phyloP scores from a whole-genome alignment of 1,140 invertebrate genomes.

The Neodiprion lecontei region DNA sequence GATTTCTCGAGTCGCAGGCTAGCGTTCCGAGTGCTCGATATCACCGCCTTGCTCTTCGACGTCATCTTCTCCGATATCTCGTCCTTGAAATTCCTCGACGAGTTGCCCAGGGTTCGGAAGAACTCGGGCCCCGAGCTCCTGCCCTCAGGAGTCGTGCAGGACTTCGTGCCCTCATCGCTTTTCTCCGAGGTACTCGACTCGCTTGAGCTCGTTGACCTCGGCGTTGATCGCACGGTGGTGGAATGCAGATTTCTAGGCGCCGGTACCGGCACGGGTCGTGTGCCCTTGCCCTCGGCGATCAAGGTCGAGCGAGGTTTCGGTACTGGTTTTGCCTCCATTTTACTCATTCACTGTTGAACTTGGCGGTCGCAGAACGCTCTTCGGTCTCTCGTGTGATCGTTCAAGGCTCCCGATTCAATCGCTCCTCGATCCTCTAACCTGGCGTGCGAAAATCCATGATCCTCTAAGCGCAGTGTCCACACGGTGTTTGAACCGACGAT shows the following conservation, averaged over 20 bases:
- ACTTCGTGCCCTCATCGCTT: slow-evolving; percentile 41
- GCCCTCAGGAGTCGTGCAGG: slow-evolving; percentile 24
- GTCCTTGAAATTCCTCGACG: slow-evolving; percentile 60
- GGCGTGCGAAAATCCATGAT: not conserved
- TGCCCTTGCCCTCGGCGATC: slow-evolving; percentile 20
- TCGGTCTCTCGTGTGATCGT: not conserved
- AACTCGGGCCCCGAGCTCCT: slow-evolving; percentile 44
- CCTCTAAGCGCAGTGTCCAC: slow-evolving; percentile 16
- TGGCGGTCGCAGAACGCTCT: not conserved
- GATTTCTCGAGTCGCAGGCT: slow-evolving; percentile 56
- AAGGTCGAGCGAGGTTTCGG: slow-evolving; percentile 53
- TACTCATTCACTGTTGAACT: slow-evolving; percentile 6
- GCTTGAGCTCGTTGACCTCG: slow-evolving; percentile 37
- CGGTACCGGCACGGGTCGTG: slow-evolving; percentile 39
- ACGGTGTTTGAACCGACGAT: slow-evolving; percentile 22
- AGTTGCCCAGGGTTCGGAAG: slow-evolving; percentile 50
- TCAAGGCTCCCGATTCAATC: not conserved
- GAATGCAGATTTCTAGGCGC: slow-evolving; percentile 41
- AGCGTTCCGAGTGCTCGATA: slow-evolving; percentile 61
- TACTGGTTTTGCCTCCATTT: slow-evolving; percentile 54
- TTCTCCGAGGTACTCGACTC: slow-evolving; percentile 50
- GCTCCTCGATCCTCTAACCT: not conserved
- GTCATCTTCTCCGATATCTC: slow-evolving; percentile 62
- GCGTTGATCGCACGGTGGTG: slow-evolving; percentile 19
- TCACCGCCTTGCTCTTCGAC: slow-evolving; percentile 59